phyloP scores from a whole-genome alignment of 2,888 invertebrate species.

The Scaptomyza parva region DNA sequence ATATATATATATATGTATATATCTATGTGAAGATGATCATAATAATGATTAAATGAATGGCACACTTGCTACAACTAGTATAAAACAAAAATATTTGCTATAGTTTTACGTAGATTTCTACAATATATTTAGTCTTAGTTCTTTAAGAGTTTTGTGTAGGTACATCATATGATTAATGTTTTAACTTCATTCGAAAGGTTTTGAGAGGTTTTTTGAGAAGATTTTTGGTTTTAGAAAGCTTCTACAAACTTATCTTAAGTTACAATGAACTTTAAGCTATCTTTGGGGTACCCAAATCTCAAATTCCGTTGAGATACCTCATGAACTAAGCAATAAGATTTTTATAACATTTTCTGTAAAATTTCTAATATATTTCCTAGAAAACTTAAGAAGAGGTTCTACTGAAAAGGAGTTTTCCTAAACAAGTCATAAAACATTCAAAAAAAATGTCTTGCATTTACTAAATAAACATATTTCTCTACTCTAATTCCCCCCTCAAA shows the following conservation, averaged over 20 bases:
- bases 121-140: background rate
- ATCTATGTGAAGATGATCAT: conserved; percentile 12
- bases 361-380: background rate
- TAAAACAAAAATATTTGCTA: conserved; percentile 21
- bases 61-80: conserved; percentile 27
- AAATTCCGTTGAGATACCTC: no score
- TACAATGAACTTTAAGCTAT: background rate
- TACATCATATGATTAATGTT: background rate
- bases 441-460: background rate
- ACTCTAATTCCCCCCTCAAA: background rate
- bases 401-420: background rate
- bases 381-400: background rate
- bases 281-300: no score
- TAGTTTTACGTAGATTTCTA: conserved; percentile 3
- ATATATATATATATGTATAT: conserved; percentile 4
- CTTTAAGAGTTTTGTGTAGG: background rate
- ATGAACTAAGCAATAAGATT: no score
- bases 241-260: background rate
- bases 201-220: background rate
- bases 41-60: conserved; percentile 25
- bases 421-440: no score
- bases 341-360: no score
- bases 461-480: background rate
- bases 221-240: no score
- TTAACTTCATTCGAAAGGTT: background rate